Base-by-base conservation (phyloP, 1,140 invertebrate species). In the Diorhabda elongata region DNA sequence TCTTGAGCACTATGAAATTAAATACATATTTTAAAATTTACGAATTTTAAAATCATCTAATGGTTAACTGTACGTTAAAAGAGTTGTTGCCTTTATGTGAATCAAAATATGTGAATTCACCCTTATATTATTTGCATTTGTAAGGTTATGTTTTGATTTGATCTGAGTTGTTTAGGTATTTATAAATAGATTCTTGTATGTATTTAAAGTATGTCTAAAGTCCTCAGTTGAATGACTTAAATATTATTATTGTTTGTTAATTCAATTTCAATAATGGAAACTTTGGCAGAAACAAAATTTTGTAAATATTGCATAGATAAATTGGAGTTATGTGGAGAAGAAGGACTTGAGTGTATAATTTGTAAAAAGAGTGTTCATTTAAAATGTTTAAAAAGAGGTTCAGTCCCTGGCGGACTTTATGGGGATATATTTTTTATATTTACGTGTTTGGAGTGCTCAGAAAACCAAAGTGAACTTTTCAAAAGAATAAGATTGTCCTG, bases 381-480 rank as follows among this genome's bases (percentile, higher is more conserved):
- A 9, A 80, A 80, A 11, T 92, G 90, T 76, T 79, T 91, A 44
- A 82, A 82, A 69, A 80, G 85, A 45, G 84, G 84, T 7, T 85
- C 86, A 26, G 85, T 87, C 5, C 90, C 90, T 0, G 89, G 87
- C 1, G 85, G 88, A 65, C 82, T 93, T 11, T 76, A 86, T 2
- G 90, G 90, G 42, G 92, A 94, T 83, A 85, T 91, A 6, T 92
- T 93, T 78, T 94, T 91, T 69, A 83, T 87, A 52, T 89, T 91
- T 57, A 87, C 82, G 56, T 94, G 92, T 76, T 75, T 80, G 44
- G 83, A 87, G 58, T 94, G 92, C 76, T 85, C 84, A 58, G 71
- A 79, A 1, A 76, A 77, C 47, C 82, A 82, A 0, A 81, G 83
- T 56, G 90, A 91, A 80, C 74, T 81, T 44, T 83, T 90, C 68